Percentiles rank a stretch among this genome's conserved stretches.
phyloP scores from a whole-genome alignment of 2,113 vertebrate genomes.

The Salvelinus sp. region DNA sequence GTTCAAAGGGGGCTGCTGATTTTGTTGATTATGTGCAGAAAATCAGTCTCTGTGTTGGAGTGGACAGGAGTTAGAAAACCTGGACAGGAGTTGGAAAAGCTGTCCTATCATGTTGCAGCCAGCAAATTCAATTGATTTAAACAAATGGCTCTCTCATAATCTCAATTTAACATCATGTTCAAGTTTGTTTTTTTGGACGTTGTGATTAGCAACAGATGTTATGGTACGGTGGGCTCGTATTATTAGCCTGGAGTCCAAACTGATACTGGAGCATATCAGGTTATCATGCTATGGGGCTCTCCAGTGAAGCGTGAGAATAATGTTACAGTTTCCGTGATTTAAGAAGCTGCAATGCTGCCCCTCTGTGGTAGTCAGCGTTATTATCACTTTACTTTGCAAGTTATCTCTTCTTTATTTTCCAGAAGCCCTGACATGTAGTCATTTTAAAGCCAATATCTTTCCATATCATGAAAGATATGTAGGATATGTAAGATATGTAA shows the following conservation, averaged over 20 bases:
- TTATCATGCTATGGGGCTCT: no score
- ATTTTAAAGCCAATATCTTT: no score
- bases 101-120: no score
- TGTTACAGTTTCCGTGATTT: not conserved
- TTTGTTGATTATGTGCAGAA: not conserved
- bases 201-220: not conserved
- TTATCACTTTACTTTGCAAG: not conserved
- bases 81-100: not conserved
- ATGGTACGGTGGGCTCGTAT: not conserved
- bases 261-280: not conserved
- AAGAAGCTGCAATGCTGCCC: conserved; percentile 1
- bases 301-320: not conserved
- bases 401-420: not conserved
- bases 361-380: not conserved
- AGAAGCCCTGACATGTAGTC: no score
- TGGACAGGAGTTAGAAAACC: not conserved
- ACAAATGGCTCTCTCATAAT: no score
- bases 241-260: not conserved
- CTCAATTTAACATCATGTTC: not conserved
- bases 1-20: no score
- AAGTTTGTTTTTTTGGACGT: not conserved
- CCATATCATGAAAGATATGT: no score
- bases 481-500: no score
- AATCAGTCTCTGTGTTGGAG: not conserved
- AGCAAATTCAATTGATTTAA: no score